phyloP scores from a whole-genome alignment of 2,797 vertebrate genomes.

The Aeoliscus strigatus region DNA sequence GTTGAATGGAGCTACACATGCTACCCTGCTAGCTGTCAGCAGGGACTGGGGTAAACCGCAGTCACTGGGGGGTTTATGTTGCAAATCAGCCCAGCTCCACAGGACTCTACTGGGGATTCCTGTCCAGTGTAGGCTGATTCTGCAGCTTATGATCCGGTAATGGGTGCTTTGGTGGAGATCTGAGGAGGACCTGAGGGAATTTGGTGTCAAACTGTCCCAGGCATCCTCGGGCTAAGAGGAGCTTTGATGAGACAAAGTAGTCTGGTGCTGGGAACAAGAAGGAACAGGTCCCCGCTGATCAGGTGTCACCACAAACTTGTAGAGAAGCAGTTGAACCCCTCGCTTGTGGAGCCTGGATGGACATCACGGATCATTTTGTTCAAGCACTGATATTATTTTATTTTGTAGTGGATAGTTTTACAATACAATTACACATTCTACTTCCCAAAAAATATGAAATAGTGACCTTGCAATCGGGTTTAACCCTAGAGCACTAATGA shows the following conservation, averaged over 20 bases:
- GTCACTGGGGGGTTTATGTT: conserved; percentile 74
- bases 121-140: conserved; percentile 50
- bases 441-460: too few relatives aligned
- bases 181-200: conserved; percentile 50
- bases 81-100: conserved; percentile 58
- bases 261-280: conserved; percentile 27
- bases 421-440: too few relatives aligned
- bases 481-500: too few relatives aligned
- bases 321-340: conserved; percentile 20
- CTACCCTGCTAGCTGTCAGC: conserved; percentile 62
- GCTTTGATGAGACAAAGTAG: conserved; percentile 70
- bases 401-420: too few relatives aligned
- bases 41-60: conserved; percentile 70
- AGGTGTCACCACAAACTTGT: conserved; percentile 64
- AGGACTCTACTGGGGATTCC: conserved; percentile 65
- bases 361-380: too few relatives aligned
- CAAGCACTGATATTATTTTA: too few relatives aligned
- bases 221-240: conserved; percentile 58
- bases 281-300: conserved; percentile 56
- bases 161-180: conserved; percentile 64
- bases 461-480: too few relatives aligned
- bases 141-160: conserved; percentile 67
- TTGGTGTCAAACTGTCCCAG: conserved; percentile 42
- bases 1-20: conserved; percentile 58
- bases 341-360: not conserved